These are phyloP conservation scores for Sebastes itinus DNA, from an alignment of 2,797 vertebrate genomes.

Conservation along the genomic window DNA sequence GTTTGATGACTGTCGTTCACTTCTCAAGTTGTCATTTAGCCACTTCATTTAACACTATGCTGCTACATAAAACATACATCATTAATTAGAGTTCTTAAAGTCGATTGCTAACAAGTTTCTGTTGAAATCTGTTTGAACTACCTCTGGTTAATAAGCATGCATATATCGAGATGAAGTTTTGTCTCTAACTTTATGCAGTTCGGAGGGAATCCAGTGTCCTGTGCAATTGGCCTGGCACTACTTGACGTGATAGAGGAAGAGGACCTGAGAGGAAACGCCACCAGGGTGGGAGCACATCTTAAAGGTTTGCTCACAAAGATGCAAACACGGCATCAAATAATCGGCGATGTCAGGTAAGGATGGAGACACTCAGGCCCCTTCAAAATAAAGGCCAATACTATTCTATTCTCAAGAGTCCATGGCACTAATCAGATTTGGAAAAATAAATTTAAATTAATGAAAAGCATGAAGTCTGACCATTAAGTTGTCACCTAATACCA, in stretches of 20 bases:
- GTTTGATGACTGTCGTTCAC: neutral
- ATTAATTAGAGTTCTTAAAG: neutral
- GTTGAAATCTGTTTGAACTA: neutral
- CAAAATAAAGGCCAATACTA: neutral
- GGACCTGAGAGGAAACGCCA: constrained; percentile 86
- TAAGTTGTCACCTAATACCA: no score
- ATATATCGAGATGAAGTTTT: neutral
- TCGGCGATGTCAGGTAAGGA: constrained; percentile 91
- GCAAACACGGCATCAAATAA: constrained; percentile 85
- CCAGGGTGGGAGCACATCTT: constrained; percentile 85
- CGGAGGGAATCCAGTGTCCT: constrained; percentile 94
- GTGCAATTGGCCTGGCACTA: constrained; percentile 91
- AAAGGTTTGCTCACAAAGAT: constrained; percentile 84
- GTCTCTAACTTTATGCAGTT: constrained; percentile 79
- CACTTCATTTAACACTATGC: neutral
- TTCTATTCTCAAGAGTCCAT: neutral
- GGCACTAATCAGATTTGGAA: neutral
- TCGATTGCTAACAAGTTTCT: neutral
- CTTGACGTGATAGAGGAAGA: constrained; percentile 91
- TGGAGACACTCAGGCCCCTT: no score
- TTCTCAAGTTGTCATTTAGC: neutral
- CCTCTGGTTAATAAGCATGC: neutral
- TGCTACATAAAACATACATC: neutral
- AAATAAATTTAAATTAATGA: neutral
- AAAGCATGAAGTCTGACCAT: neutral